Percentiles rank a stretch among this genome's conserved stretches.
phyloP scores from a whole-genome alignment of 2,888 invertebrate genomes.

The Erebia epiphron region DNA sequence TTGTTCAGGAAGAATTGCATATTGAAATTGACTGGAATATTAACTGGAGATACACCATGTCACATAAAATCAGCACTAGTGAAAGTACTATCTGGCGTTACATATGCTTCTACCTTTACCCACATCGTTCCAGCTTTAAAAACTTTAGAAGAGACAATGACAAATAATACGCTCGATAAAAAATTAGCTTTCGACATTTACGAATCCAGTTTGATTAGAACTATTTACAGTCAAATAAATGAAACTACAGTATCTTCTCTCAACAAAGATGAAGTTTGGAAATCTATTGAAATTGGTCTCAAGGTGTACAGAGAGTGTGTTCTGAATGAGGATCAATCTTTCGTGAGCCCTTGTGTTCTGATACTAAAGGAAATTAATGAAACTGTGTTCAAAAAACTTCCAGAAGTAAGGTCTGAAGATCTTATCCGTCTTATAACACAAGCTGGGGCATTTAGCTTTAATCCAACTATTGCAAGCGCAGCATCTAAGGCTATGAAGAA shows the following conservation, averaged over 20 bases:
- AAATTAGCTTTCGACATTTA: constrained; percentile 72
- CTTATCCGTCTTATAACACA: constrained; percentile 80
- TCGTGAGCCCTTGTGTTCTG: constrained; percentile 71
- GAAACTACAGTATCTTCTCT: constrained; percentile 71
- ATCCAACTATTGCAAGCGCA: constrained; percentile 83
- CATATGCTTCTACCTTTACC: constrained; percentile 70
- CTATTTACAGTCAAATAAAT: constrained; percentile 82
- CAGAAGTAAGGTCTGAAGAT: constrained; percentile 67
- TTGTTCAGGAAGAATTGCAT: constrained; percentile 67
- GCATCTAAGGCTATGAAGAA: constrained; percentile 86
- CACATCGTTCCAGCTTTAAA: constrained; percentile 60
- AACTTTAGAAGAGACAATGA: constrained; percentile 53
- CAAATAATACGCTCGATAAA: constrained; percentile 49
- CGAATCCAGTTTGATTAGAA: constrained; percentile 78
- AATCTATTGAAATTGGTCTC: constrained; percentile 81
- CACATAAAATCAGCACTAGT: constrained; percentile 75
- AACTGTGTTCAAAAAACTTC: constrained; percentile 78
- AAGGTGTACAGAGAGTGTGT: constrained; percentile 77
- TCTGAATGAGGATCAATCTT: constrained; percentile 61
- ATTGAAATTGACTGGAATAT: constrained; percentile 61
- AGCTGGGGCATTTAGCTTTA: constrained; percentile 82
- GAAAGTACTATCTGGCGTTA: constrained; percentile 70
- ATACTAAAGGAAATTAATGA: constrained; percentile 83
- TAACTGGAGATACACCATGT: constrained; percentile 66
- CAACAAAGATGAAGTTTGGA: constrained; percentile 77